Evolutionary conservation across 2,888 invertebrate species (phyloP).

Genomic region (Drosophila cognata): DNA sequence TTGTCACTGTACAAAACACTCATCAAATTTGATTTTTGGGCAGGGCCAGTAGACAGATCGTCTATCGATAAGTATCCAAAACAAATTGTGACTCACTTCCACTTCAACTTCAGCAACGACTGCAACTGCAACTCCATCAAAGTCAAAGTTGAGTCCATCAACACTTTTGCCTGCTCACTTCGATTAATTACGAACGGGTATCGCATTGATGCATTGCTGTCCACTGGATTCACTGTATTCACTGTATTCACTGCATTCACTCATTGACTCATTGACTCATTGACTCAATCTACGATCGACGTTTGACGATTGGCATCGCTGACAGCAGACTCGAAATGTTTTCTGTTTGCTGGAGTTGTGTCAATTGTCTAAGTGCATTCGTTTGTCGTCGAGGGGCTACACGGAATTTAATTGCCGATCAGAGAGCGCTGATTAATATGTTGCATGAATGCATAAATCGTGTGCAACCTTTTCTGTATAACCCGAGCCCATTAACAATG

Average conservation of each 20-base stretch:
- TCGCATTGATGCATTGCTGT: conserved; percentile 68
- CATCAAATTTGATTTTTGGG: conserved; percentile 35
- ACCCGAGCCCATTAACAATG: neutral
- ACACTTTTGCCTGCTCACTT: conserved; percentile 55
- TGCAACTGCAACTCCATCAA: neutral
- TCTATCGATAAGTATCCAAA: conserved; percentile 35
- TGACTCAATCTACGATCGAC: conserved; percentile 17
- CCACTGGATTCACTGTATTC: conserved; percentile 21
- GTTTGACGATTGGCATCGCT: conserved; percentile 24
- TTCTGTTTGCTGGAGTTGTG: neutral
- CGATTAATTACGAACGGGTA: conserved; percentile 58
- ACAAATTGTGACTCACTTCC: conserved; percentile 64
- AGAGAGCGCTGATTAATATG: conserved; percentile 66
- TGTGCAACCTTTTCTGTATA: neutral
- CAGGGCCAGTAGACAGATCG: conserved; percentile 21
- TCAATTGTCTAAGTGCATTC: conserved; percentile 49
- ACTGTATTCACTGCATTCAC: neutral
- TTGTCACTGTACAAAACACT: conserved; percentile 73
- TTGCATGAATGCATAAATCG: conserved; percentile 45
- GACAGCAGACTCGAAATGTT: conserved; percentile 44
- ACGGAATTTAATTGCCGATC: conserved; percentile 56
- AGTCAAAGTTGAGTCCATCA: conserved; percentile 39
- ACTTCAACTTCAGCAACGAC: neutral
- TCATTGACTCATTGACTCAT: conserved; percentile 12
- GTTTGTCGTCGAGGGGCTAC: conserved; percentile 34